Conservation (phyloP, 2,888 invertebrate genomes). For the Cenopis cana region DNA sequence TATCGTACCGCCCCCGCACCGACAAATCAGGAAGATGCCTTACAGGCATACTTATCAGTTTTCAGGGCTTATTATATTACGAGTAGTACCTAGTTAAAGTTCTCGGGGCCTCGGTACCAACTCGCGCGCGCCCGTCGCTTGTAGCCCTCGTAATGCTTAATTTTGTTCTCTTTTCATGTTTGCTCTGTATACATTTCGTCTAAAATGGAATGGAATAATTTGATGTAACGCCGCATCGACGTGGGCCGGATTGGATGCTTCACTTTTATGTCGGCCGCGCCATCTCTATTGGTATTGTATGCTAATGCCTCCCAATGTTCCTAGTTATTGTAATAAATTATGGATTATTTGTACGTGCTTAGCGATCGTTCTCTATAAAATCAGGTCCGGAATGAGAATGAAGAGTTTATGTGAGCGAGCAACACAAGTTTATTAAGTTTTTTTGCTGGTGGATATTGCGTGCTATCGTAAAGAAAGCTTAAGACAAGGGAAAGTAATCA, state of each 20-base stretch:
- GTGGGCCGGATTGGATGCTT: slow-evolving; percentile 64
- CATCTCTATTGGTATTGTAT: slow-evolving; percentile 59
- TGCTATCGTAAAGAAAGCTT: slow-evolving; percentile 38
- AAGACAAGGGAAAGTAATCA: slow-evolving; percentile 38
- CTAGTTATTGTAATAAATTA: slow-evolving; percentile 62
- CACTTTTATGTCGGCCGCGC: slow-evolving; percentile 55
- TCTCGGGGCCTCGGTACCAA: slow-evolving; percentile 28
- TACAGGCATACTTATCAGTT: no score
- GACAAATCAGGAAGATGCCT: no score
- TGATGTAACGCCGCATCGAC: slow-evolving; percentile 72
- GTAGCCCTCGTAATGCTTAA: slow-evolving; percentile 69
- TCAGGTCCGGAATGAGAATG: slow-evolving; percentile 59
- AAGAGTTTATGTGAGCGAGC: slow-evolving; percentile 50
- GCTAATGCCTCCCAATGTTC: slow-evolving; percentile 58
- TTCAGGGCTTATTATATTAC: no score
- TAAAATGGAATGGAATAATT: slow-evolving; percentile 82
- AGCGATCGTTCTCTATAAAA: slow-evolving; percentile 53
- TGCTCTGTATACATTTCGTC: slow-evolving; percentile 82
- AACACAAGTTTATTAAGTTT: slow-evolving; percentile 41
- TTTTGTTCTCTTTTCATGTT: slow-evolving; percentile 84
- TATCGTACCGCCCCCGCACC: no score
- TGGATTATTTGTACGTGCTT: slow-evolving; percentile 60
- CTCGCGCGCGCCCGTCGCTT: slow-evolving; percentile 51
- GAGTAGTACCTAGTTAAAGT: no score
- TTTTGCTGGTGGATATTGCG: slow-evolving; percentile 39